A percentile compares a stretch with the other conserved stretches of the same genome.
Evolutionary conservation across 2,888 invertebrate genomes (phyloP).

Genomic region (Hymenopus coronatus): DNA sequence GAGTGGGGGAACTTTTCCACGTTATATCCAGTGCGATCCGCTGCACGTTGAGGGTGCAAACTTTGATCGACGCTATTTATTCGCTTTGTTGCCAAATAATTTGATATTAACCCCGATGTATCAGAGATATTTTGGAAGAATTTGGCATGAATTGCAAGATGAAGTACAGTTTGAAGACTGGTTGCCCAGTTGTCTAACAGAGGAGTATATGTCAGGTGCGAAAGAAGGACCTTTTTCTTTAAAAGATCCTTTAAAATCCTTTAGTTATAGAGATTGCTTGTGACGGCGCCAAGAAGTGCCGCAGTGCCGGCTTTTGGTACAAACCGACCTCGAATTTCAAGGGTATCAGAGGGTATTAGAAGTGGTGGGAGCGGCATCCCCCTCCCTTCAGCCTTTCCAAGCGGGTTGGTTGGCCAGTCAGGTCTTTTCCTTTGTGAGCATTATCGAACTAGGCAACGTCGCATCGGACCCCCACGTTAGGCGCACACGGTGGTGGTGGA

Average conservation of each 20-base stretch:
- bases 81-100: conserved; percentile 30
- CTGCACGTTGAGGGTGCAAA: conserved; percentile 34
- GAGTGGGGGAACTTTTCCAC: conserved; percentile 38
- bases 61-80: conserved; percentile 32
- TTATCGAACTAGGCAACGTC: conserved; percentile 44
- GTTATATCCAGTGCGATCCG: conserved; percentile 38
- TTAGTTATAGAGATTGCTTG: too few relatives aligned
- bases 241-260: background rate
- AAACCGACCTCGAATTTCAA: conserved; percentile 52
- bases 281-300: background rate
- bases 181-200: too few relatives aligned
- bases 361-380: conserved; percentile 26
- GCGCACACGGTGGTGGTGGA: conserved; percentile 19
- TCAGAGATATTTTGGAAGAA: background rate
- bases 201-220: background rate
- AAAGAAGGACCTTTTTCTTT: background rate
- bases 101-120: too few relatives aligned
- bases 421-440: conserved; percentile 48
- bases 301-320: background rate
- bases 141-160: background rate
- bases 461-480: conserved; percentile 41
- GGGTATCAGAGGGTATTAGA: conserved; percentile 45
- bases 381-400: background rate
- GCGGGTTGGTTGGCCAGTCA: conserved; percentile 41
- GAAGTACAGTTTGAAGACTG: background rate